Percentiles rank a stretch among this genome's conserved stretches.
Conservation (phyloP, 2,113 vertebrate species). For the Saguinus midas region DNA sequence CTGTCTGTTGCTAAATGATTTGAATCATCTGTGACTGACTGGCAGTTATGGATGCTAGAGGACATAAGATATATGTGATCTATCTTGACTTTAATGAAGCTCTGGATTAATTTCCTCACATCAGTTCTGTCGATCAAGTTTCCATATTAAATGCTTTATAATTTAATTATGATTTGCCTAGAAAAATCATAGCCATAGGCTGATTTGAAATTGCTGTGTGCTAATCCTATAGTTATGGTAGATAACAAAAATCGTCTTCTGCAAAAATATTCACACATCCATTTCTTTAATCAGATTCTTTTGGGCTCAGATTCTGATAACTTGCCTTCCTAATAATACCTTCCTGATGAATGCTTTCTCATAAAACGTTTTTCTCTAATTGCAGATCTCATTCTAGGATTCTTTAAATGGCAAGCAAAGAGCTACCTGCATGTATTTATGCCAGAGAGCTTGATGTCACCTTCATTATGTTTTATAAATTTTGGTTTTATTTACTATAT, state of each 20-base stretch:
- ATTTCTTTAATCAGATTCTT: not conserved
- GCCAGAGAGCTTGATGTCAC: not conserved
- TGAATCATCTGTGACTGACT: conserved; percentile 39
- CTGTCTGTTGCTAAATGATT: not conserved
- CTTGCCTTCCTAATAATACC: not conserved
- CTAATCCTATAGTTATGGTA: not conserved
- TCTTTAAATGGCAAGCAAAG: not conserved
- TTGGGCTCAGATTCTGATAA: not conserved
- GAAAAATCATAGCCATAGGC: not conserved
- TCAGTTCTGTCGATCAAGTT: not conserved
- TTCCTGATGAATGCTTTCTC: not conserved
- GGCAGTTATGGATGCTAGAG: not conserved
- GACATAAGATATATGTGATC: not conserved
- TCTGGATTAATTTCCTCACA: conserved; percentile 27
- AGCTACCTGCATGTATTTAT: not conserved
- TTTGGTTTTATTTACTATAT: not conserved
- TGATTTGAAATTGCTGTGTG: not conserved
- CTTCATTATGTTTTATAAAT: not conserved
- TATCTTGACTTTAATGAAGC: conserved; percentile 18
- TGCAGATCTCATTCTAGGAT: not conserved
- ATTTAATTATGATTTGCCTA: not conserved
- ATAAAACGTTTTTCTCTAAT: not conserved
- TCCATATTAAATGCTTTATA: conserved; percentile 13
- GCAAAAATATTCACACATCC: not conserved
- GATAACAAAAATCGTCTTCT: not conserved